Conservation (phyloP, 2,888 invertebrate genomes). For the Malthinus seriepunctatus region DNA sequence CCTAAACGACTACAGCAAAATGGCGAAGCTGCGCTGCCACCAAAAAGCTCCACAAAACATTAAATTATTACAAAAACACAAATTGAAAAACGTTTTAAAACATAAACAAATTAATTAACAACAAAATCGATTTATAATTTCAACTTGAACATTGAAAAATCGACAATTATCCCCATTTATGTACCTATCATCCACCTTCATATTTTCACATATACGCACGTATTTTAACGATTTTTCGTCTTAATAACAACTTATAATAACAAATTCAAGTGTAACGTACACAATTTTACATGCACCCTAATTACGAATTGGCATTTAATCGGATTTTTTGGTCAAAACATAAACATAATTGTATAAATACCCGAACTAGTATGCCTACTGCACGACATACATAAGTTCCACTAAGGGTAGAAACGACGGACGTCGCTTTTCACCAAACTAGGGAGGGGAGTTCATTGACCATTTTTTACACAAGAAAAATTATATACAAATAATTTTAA, state of each 20-base stretch:
- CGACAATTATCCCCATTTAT: conserved; percentile 6
- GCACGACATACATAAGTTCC: conserved; percentile 48
- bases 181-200: conserved; percentile 27
- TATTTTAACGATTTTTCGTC: conserved; percentile 6
- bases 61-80: conserved; percentile 1
- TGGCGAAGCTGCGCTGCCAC: conserved; percentile 42
- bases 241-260: background rate
- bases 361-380: conserved; percentile 40
- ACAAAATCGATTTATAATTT: background rate
- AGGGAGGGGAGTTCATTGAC: conserved; percentile 41
- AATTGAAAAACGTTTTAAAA: background rate
- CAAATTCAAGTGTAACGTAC: conserved; percentile 3
- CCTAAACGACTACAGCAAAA: conserved; percentile 48
- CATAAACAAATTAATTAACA: background rate
- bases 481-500: too few relatives aligned
- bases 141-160: background rate
- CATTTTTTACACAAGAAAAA: background rate
- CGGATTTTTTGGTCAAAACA: conserved; percentile 28
- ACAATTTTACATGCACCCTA: conserved; percentile 9
- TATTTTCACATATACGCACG: conserved; percentile 27
- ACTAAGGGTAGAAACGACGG: conserved; percentile 45
- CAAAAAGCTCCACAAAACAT: conserved; percentile 24
- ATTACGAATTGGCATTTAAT: conserved; percentile 15
- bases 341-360: conserved; percentile 37
- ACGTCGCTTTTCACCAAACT: conserved; percentile 36